Base-by-base conservation (phyloP, 2,888 invertebrate species). In the Cosmia pyralina region DNA sequence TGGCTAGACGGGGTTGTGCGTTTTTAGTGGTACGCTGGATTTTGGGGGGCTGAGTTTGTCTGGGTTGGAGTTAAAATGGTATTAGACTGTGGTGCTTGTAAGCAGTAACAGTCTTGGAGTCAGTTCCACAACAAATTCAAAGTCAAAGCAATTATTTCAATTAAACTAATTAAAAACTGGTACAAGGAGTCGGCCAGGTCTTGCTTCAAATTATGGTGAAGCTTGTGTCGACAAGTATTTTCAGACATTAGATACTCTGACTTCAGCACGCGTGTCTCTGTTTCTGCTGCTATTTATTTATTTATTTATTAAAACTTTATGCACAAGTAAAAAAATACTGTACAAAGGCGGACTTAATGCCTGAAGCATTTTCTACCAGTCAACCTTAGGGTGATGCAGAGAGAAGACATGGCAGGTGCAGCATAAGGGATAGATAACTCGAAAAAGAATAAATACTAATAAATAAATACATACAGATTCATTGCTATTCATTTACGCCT, bases 1-100 rank as follows among this genome's bases (percentile, higher is more conserved):
- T 46, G 75, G 67, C 79, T 67, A 68, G 83, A 82, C 82, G 28
- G 38, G 41, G 69, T 44, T 62, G 55, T 82, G 67, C 70, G 83
- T 78, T 78, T 81, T 81, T 65, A 60, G 58, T 34, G 48, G 53
- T 17, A 59, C 59, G 15, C 17, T 58, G 41, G 44, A 28, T 28
- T 78, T 75, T 60, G 19, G 46, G 48, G 77, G 75, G 22, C 34
- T 48, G 44, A 50, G 13, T 38, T 67, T 44, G 15, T 34, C 19
- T 8, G n/a, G 41, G 17, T 13, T 41, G 28, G 13, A 22, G 34
- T 34, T 64, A n/a, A 15, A 0, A 46, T n/a, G 17, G 17, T 28
- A 19, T 19, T 19, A 19, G 3, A 10, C 34, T 50, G 8, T 48
- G 19, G 4, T 63, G 13, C 19, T 62, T 11, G 44, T 46, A 6